Evolutionary conservation across 2,113 vertebrate species (phyloP), one percentile per base, ranked within the genome.

Genomic region (Chionodraco myersi): DNA sequence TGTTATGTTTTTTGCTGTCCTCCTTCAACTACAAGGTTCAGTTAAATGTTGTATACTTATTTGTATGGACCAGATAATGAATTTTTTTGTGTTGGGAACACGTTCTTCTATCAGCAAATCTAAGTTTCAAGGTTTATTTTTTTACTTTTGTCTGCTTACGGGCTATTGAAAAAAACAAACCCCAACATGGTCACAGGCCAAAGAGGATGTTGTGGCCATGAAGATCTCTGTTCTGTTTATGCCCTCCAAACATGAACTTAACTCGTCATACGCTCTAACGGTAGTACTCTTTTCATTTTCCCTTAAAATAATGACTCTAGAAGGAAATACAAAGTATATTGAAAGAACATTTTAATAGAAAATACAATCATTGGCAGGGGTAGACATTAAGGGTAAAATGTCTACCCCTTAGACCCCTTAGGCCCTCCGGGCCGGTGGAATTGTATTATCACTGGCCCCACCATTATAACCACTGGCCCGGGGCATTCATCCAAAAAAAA

Each of bases 81-180:
- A 75, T 65, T 78, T 80, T 21, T 77, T 73, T 44, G 49, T 60
- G 64, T 44, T 48, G 4, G 81, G 79, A 73, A 65, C 13, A 53
- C 49, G 52, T 44, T 68, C 15, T 49, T 73, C 56, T 34, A 48
- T 77, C n/a, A 2, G 85, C 71, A 85, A 76, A 75, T 49, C 62
- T 1, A 2, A 26, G 48, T 83, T 89, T 90, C 88, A 87, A 87
- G 85, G 82, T 83, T 81, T 66, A 51, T 49, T 79, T 80, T 4
- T 6, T 76, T 70, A 68, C 64, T 78, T 81, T 86, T 26, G 5
- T 36, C 36, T 36, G 36, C 36, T 36, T 76, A 49, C 0, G 5
- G 47, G 49, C 81, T 21, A 67, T 75, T 57, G 47, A 26, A 57
- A 69, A 52, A 3, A 30, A 75, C 41, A 5, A 65, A 41, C 9